Evolutionary conservation across 2,797 vertebrate genomes (phyloP), one percentile per base, ranked within the genome.

Genomic region (Selene dorsalis): DNA sequence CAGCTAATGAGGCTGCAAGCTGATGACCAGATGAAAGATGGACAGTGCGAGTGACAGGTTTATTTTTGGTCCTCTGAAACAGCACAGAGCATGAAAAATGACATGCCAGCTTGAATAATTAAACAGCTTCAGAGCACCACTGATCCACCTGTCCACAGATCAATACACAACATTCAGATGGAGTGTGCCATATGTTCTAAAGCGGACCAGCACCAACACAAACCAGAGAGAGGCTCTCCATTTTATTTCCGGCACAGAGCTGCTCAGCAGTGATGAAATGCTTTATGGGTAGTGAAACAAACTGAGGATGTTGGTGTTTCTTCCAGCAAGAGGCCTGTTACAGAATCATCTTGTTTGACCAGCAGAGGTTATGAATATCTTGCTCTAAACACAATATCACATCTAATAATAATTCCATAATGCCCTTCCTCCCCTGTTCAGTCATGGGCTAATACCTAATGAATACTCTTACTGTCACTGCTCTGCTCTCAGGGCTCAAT

Each of bases 51-150:
- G 57, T 82, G 91, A 88, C 87, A 64, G 89, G 76, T 92, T 91
- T 90, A 89, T 93, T 93, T 88, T 90, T 84, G 79, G 79, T 69
- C 70, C 65, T 61, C 43, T 79, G 75, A 69, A 84, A 85, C 67
- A 28, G 80, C 73, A 72, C 38, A 24, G 4, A 47, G 77, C 38
- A 79, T 91, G 87, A 91, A 90, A 90, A 91, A 93, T 85, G 71
- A 92, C 59, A 6, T 86, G 83, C 84, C 86, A 73, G 41, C 52
- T 63, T 92, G 87, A 93, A 94, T 94, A 93, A 94, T 94, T 92
- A 90, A 94, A 80, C 45, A 16, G 82, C 85, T 66, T 79, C 83
- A 74, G 80, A 83, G 83, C 74, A 68, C 63, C 70, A 57, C 83
- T 77, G 87, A 87, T 89, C 84, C 75, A 75, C 88, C 84, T 83